Conservation (phyloP, 2,113 vertebrate genomes). For the Lipophrys pholis region DNA sequence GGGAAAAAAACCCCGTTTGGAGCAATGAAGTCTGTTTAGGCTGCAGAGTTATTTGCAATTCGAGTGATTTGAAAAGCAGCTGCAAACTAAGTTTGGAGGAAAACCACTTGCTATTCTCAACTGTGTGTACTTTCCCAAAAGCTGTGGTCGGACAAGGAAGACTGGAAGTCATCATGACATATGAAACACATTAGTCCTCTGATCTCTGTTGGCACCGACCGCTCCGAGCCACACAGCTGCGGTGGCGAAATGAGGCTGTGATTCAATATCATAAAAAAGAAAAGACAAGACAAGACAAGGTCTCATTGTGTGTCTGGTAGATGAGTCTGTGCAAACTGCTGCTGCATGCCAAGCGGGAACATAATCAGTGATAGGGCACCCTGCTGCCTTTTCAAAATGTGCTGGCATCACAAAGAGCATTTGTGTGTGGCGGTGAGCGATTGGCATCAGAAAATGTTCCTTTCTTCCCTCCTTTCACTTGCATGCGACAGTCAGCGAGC, state of each 20-base stretch:
- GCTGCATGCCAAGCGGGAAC: constrained; percentile 71
- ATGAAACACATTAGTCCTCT: constrained; percentile 65
- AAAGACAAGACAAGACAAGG: constrained; percentile 58
- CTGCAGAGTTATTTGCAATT: constrained; percentile 42
- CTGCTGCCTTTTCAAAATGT: constrained; percentile 62
- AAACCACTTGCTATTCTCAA: constrained; percentile 58
- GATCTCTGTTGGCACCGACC: constrained; percentile 54
- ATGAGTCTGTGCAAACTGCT: constrained; percentile 60
- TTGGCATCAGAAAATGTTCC: constrained; percentile 57
- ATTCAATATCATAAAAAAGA: constrained; percentile 56
- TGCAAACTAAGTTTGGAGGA: constrained; percentile 54
- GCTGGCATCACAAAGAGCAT: constrained; percentile 71
- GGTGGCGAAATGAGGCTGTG: constrained; percentile 65
- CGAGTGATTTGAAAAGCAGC: constrained; percentile 16
- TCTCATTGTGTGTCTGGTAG: constrained; percentile 69
- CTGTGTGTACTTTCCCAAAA: constrained; percentile 42
- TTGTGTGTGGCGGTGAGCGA: constrained; percentile 66
- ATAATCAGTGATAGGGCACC: constrained; percentile 67
- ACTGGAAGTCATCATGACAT: constrained; percentile 56
- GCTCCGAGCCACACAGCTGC: constrained; percentile 69
- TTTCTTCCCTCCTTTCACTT: constrained; percentile 34
- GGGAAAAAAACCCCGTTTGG: constrained; percentile 25
- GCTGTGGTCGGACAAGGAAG: constrained; percentile 48
- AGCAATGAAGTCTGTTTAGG: constrained; percentile 36
- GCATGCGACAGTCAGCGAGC: constrained; percentile 59